A percentile compares a stretch with the other conserved stretches of the same genome.
phyloP scores from a whole-genome alignment of 2,113 vertebrate species.

The Natator depressus region DNA sequence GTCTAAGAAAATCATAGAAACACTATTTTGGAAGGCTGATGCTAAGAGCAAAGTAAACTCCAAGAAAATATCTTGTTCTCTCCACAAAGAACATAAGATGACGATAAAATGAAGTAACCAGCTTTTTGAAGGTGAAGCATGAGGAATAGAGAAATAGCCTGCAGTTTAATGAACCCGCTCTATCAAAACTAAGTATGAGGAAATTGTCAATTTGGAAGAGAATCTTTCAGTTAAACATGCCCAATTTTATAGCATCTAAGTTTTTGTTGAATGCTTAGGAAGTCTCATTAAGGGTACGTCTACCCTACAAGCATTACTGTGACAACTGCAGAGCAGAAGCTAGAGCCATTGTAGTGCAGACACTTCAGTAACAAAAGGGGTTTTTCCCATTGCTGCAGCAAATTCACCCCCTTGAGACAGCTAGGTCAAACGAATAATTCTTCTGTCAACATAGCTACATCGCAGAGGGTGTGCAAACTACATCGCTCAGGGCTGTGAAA shows the following conservation, averaged over 20 bases:
- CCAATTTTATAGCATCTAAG: background rate
- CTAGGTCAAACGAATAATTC: background rate
- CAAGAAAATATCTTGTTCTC: background rate
- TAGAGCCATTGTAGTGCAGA: too few species aligned
- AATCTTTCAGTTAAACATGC: background rate
- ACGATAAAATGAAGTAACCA: background rate
- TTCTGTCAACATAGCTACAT: background rate
- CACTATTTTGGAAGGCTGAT: too few species aligned
- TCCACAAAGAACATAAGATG: background rate
- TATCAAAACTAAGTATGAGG: background rate
- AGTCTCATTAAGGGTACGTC: background rate
- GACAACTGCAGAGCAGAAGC: background rate
- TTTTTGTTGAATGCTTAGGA: background rate
- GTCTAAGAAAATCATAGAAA: background rate
- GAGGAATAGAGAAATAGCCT: background rate
- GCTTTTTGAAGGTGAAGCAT: background rate
- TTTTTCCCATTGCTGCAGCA: background rate
- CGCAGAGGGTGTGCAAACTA: background rate
- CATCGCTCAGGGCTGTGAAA: too few species aligned
- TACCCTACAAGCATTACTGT: background rate
- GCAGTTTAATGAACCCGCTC: background rate
- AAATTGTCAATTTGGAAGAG: background rate
- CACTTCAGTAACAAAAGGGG: background rate
- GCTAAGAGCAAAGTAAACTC: background rate
- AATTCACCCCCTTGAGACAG: background rate